phyloP scores from a whole-genome alignment of 2,797 vertebrate species.

The Heteromormyrus szaboi region DNA sequence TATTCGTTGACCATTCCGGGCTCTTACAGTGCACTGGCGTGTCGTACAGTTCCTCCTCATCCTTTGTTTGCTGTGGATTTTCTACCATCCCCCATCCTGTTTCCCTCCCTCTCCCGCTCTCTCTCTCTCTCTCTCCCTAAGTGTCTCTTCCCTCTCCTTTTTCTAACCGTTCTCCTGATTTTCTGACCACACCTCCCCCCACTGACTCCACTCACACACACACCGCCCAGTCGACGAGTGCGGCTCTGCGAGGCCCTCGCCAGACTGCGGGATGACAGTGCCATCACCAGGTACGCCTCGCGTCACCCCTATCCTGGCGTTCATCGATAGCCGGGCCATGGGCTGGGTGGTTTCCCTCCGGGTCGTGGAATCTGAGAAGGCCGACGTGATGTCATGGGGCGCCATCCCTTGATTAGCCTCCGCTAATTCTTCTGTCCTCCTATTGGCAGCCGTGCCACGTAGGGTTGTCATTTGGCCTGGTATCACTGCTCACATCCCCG shows the following conservation, averaged over 20 bases:
- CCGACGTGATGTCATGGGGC: conserved; percentile 44
- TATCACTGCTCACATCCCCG: neutral
- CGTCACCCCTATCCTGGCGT: conserved; percentile 35
- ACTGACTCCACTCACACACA: conserved; percentile 20
- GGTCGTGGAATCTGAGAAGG: conserved; percentile 37
- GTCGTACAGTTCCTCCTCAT: conserved; percentile 8
- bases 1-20: neutral
- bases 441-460: neutral
- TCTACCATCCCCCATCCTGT: conserved; percentile 3
- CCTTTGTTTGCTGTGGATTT: conserved; percentile 39
- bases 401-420: conserved; percentile 24
- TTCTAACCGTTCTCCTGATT: conserved; percentile 7
- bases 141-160: neutral
- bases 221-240: neutral
- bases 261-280: neutral
- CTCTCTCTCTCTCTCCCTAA: neutral
- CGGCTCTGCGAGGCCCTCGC: neutral
- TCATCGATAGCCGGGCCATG: conserved; percentile 36
- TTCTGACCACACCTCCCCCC: neutral
- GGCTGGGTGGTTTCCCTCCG: conserved; percentile 6
- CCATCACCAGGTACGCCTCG: conserved; percentile 12
- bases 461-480: neutral
- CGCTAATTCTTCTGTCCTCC: neutral
- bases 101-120: neutral
- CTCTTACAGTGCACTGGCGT: conserved; percentile 15